Conservation (phyloP, 2,797 vertebrate species). For the Cyprinella venusta region DNA sequence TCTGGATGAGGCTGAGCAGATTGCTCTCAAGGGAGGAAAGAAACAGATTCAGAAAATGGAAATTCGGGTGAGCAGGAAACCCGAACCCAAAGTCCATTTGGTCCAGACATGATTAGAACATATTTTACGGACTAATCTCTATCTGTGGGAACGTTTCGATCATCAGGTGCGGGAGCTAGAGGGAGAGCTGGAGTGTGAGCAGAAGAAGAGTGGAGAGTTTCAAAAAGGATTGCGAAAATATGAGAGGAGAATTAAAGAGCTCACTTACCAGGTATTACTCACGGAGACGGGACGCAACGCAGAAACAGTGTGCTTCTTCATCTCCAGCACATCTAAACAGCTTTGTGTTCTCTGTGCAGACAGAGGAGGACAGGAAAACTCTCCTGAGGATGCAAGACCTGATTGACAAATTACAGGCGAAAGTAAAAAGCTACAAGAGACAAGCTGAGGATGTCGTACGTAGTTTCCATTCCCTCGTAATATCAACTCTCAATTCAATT, state of each 20-base stretch:
- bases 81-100: neutral
- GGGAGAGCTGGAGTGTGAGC: constrained; percentile 83
- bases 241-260: constrained; percentile 83
- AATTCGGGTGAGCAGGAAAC: constrained; percentile 78
- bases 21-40: constrained; percentile 92
- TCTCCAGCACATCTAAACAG: constrained; percentile 6
- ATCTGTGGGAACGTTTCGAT: neutral
- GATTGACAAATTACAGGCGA: constrained; percentile 91
- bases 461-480: constrained; percentile 27
- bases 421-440: constrained; percentile 96
- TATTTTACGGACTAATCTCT: neutral
- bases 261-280: constrained; percentile 81
- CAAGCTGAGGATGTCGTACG: constrained; percentile 91
- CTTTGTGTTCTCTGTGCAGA: constrained; percentile 70
- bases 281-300: neutral
- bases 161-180: constrained; percentile 83
- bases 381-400: constrained; percentile 92
- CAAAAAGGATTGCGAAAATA: constrained; percentile 83
- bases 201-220: constrained; percentile 80
- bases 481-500: neutral
- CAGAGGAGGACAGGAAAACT: constrained; percentile 92
- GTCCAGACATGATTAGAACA: neutral
- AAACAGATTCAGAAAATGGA: constrained; percentile 96
- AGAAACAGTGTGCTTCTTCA: no score
- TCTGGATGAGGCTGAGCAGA: constrained; percentile 91